Evolutionary conservation across 2,113 vertebrate species (phyloP).

Genomic region (Arothron firmamentum): DNA sequence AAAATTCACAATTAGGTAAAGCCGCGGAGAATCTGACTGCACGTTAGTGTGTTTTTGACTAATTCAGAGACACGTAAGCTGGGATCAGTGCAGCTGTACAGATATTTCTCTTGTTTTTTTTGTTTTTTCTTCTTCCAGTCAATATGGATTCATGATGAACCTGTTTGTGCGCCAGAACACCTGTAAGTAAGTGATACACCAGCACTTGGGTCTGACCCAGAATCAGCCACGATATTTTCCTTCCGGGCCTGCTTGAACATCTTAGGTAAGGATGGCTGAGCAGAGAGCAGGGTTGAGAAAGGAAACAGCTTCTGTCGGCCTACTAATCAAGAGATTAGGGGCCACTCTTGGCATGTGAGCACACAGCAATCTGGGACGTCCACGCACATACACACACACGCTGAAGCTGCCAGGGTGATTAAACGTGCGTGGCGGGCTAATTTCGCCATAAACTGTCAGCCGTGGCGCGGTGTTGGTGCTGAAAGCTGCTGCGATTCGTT

Average conservation of each 20-base stretch:
- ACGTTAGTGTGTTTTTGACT: conserved; percentile 17
- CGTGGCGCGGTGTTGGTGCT: conserved; percentile 44
- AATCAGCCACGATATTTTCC: conserved; percentile 49
- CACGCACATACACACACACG: conserved; percentile 20
- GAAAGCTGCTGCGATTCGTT: conserved; percentile 63
- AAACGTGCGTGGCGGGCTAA: conserved; percentile 65
- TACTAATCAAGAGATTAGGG: conserved; percentile 77
- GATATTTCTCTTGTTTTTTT: conserved; percentile 4
- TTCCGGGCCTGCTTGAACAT: conserved; percentile 44
- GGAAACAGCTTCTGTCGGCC: conserved; percentile 67
- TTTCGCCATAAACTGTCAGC: conserved; percentile 74
- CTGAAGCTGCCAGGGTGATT: conserved; percentile 59
- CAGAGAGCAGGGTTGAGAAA: conserved; percentile 56
- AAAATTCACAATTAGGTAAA: conserved; percentile 39
- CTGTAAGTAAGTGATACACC: conserved; percentile 7
- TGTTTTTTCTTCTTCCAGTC: conserved; percentile 1
- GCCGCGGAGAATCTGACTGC: conserved; percentile 43
- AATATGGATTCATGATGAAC: conserved; percentile 7
- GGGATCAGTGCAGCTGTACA: not conserved
- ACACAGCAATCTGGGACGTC: conserved; percentile 54
- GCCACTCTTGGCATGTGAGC: conserved; percentile 64
- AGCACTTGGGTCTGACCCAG: conserved; percentile 25
- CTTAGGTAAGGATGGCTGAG: conserved; percentile 58
- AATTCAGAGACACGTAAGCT: conserved; percentile 4
- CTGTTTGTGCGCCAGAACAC: not conserved